Conservation (phyloP, 92 coral and sea anemone species). For the Chrysogorgia sp. region DNA sequence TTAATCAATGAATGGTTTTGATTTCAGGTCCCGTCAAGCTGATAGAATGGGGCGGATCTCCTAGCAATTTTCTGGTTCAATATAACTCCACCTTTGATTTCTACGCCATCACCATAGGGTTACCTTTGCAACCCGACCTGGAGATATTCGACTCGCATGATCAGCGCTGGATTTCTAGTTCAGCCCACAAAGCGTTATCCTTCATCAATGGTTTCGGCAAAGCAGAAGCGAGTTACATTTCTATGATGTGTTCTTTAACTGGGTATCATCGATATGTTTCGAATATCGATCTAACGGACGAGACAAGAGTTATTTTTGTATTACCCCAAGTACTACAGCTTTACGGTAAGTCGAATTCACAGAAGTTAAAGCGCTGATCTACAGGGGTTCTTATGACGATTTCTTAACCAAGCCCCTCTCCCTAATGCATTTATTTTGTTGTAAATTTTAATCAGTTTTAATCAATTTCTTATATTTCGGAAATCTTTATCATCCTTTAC, state of each 20-base stretch:
- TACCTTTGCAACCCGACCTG: neutral
- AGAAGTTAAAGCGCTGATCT: too few species aligned
- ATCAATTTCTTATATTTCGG: too few species aligned
- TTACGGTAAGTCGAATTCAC: too few species aligned
- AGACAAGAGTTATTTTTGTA: too few species aligned
- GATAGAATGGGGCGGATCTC: neutral
- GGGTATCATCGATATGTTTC: neutral
- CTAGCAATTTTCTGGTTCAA: neutral
- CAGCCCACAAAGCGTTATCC: neutral
- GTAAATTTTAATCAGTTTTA: too few species aligned
- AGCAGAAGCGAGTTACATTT: neutral
- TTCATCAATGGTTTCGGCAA: neutral
- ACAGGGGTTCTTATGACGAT: too few species aligned
- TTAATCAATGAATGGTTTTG: too few species aligned
- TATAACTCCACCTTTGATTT: neutral
- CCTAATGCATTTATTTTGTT: too few species aligned
- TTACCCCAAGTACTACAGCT: too few species aligned
- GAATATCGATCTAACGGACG: too few species aligned
- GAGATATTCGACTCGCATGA: neutral
- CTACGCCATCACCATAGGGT: neutral
- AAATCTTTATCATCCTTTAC: too few species aligned
- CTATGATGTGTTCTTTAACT: neutral
- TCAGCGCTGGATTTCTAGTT: neutral
- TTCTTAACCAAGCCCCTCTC: too few species aligned
- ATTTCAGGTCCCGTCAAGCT: neutral